phyloP scores from a whole-genome alignment of 1,140 invertebrate genomes.

The Orius laevigatus region DNA sequence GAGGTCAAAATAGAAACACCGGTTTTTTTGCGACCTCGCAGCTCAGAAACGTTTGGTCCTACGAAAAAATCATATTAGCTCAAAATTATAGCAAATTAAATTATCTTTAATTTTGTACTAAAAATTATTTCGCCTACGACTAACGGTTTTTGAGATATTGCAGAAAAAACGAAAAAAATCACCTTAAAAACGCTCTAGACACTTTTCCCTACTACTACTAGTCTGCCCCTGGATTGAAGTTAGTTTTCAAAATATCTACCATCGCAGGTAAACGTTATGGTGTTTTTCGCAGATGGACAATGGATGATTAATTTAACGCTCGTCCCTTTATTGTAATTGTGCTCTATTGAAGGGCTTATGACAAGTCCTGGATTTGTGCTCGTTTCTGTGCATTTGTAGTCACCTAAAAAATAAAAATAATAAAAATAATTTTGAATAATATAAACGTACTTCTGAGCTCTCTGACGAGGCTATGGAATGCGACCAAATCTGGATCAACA shows the following conservation, averaged over 20 bases:
- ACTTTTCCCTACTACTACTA: too few species aligned
- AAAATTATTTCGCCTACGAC: too few species aligned
- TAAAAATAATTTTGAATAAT: neutral
- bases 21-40: too few species aligned
- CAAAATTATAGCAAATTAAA: too few species aligned
- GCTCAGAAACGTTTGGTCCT: too few species aligned
- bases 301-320: conserved; percentile 75
- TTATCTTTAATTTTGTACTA: too few species aligned
- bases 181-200: too few species aligned
- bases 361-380: conserved; percentile 64
- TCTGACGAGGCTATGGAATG: conserved; percentile 64
- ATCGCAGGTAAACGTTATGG: conserved; percentile 74
- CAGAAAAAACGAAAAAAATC: too few species aligned
- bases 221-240: too few species aligned
- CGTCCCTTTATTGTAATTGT: conserved; percentile 52
- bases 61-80: too few species aligned
- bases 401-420: conserved; percentile 33
- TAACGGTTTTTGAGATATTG: too few species aligned
- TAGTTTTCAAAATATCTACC: conserved; percentile 43
- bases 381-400: conserved; percentile 49
- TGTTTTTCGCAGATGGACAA: conserved; percentile 35
- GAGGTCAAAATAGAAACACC: too few species aligned
- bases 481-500: conserved; percentile 55
- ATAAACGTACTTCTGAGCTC: conserved; percentile 44
- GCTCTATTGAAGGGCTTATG: conserved; percentile 64